phyloP scores from a whole-genome alignment of 2,888 invertebrate species.

The Drosophila colorata region DNA sequence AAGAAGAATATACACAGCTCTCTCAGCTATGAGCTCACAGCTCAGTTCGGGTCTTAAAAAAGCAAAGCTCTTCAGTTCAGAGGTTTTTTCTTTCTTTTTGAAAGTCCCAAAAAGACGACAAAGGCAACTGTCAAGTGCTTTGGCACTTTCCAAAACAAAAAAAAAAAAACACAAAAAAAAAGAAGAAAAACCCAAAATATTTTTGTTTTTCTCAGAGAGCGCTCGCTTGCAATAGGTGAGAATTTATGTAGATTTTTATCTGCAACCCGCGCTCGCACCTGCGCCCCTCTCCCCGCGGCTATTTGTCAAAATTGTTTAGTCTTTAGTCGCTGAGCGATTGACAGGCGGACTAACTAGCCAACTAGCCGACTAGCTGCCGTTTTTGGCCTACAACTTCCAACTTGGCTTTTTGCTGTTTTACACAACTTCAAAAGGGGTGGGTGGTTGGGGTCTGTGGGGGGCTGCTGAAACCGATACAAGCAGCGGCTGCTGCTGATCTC shows the following conservation, averaged over 20 bases:
- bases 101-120: slow-evolving; percentile 57
- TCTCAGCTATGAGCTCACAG: slow-evolving; percentile 18
- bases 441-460: neutral
- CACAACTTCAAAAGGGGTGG: slow-evolving; percentile 8
- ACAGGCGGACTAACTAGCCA: slow-evolving; percentile 76
- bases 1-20: slow-evolving; percentile 40
- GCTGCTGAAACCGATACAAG: slow-evolving; percentile 27
- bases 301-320: slow-evolving; percentile 84
- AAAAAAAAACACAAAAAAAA: slow-evolving; percentile 1
- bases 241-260: slow-evolving; percentile 72
- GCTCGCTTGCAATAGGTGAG: slow-evolving; percentile 53
- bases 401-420: slow-evolving; percentile 28
- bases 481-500: slow-evolving; percentile 19
- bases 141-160: slow-evolving; percentile 73
- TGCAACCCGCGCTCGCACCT: slow-evolving; percentile 4
- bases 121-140: slow-evolving; percentile 75
- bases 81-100: slow-evolving; percentile 43
- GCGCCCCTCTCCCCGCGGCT: slow-evolving; percentile 51
- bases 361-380: slow-evolving; percentile 45
- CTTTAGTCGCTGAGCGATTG: slow-evolving; percentile 78
- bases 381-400: slow-evolving; percentile 45
- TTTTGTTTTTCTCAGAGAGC: slow-evolving; percentile 37
- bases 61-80: slow-evolving; percentile 40
- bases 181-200: slow-evolving; percentile 7
- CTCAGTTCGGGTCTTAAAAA: slow-evolving; percentile 20